Percentiles rank a stretch among this genome's conserved stretches.
Evolutionary conservation across 2,113 vertebrate genomes (phyloP).

Genomic region (Tricholaema leucomelas): DNA sequence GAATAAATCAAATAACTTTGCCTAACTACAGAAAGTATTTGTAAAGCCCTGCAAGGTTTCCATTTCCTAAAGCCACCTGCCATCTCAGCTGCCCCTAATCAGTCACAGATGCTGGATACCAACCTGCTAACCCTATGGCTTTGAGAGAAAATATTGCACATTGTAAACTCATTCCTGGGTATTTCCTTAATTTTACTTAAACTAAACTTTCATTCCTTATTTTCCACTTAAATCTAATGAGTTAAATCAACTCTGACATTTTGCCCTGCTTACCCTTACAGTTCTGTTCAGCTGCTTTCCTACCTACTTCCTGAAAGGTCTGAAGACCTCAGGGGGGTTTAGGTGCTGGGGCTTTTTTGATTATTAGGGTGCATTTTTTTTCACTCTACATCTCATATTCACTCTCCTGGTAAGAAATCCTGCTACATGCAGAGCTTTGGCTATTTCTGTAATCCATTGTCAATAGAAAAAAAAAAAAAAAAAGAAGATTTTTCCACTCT

Average conservation of each 20-base stretch:
- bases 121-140: slow-evolving; percentile 76
- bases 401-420: not conserved
- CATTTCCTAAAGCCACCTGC: slow-evolving; percentile 81
- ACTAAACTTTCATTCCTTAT: slow-evolving; percentile 75
- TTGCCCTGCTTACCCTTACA: slow-evolving; percentile 59
- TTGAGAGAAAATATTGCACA: slow-evolving; percentile 78
- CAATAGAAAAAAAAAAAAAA: not conserved
- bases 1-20: slow-evolving; percentile 70
- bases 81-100: slow-evolving; percentile 76
- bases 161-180: slow-evolving; percentile 74
- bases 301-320: slow-evolving; percentile 51
- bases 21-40: slow-evolving; percentile 74
- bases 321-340: not conserved
- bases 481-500: not conserved
- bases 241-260: slow-evolving; percentile 73
- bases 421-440: not conserved
- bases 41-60: slow-evolving; percentile 72
- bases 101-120: slow-evolving; percentile 75
- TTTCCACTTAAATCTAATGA: slow-evolving; percentile 81
- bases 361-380: not conserved
- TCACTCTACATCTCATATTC: not conserved
- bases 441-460: not conserved
- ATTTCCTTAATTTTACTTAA: slow-evolving; percentile 79
- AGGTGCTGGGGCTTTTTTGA: not conserved
- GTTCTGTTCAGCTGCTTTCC: slow-evolving; percentile 55